A percentile compares a stretch with the other conserved stretches of the same genome.
Evolutionary conservation across 2,888 invertebrate species (phyloP).

Genomic region (Proisotoma minuta): DNA sequence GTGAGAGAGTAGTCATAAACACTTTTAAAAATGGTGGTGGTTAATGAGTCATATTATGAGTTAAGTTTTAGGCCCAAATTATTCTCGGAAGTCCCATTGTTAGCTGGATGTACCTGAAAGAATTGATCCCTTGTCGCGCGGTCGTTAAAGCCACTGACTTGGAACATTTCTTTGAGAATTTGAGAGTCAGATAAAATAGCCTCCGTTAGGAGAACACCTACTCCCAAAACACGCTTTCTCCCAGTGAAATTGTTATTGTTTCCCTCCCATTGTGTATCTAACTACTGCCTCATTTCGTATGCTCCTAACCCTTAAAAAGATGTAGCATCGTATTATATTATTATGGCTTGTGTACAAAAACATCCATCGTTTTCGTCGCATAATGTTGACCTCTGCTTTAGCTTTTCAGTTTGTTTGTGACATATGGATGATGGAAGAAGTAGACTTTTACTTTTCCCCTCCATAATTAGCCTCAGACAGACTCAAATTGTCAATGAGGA

Average conservation of each 20-base stretch:
- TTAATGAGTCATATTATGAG: background rate
- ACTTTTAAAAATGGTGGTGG: background rate
- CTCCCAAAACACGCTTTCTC: too few species aligned
- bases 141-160: slow-evolving; percentile 10
- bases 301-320: background rate
- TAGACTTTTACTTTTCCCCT: too few species aligned
- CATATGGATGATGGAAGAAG: too few species aligned
- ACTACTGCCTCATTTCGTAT: background rate
- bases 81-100: background rate
- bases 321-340: too few species aligned
- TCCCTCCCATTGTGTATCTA: background rate
- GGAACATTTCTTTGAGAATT: slow-evolving; percentile 5
- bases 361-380: too few species aligned
- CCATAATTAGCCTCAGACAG: too few species aligned
- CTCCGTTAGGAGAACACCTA: too few species aligned
- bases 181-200: too few species aligned
- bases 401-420: too few species aligned
- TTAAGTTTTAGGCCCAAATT: background rate
- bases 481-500: too few species aligned
- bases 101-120: background rate
- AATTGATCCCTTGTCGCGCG: background rate
- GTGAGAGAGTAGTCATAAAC: background rate
- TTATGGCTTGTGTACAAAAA: too few species aligned
- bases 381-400: too few species aligned
- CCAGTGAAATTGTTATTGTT: slow-evolving; percentile 1